phyloP scores from a whole-genome alignment of 2,113 vertebrate genomes.

The Ciconia boyciana region DNA sequence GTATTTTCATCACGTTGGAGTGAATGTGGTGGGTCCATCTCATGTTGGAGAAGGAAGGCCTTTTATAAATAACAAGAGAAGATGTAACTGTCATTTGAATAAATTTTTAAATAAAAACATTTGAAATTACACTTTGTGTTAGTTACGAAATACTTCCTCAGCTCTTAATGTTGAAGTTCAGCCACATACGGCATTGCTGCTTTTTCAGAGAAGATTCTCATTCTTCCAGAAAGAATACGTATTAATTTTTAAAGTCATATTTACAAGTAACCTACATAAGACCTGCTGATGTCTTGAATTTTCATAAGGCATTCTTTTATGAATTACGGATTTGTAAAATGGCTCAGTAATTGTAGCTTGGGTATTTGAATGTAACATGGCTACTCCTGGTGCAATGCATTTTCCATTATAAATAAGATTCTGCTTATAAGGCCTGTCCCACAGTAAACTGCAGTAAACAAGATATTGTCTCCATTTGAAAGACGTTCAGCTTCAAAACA shows the following conservation, averaged over 20 bases:
- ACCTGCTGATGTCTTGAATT: background rate
- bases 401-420: background rate
- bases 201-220: background rate
- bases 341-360: background rate
- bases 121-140: background rate
- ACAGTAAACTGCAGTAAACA: background rate
- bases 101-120: background rate
- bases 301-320: background rate
- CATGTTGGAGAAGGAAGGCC: background rate
- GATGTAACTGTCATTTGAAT: background rate
- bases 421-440: background rate
- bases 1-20: background rate
- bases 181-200: background rate
- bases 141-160: background rate
- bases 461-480: background rate
- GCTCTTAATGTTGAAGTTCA: background rate
- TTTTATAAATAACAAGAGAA: background rate
- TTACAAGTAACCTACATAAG: background rate
- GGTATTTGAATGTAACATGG: background rate
- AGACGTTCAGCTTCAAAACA: background rate
- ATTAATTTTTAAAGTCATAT: constrained; percentile 17
- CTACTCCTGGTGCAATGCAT: background rate
- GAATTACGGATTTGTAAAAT: background rate
- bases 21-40: background rate
- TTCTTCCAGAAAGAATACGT: background rate